phyloP scores from a whole-genome alignment of 2,113 vertebrate genomes.

The Cryptomyrus ogoouensis region DNA sequence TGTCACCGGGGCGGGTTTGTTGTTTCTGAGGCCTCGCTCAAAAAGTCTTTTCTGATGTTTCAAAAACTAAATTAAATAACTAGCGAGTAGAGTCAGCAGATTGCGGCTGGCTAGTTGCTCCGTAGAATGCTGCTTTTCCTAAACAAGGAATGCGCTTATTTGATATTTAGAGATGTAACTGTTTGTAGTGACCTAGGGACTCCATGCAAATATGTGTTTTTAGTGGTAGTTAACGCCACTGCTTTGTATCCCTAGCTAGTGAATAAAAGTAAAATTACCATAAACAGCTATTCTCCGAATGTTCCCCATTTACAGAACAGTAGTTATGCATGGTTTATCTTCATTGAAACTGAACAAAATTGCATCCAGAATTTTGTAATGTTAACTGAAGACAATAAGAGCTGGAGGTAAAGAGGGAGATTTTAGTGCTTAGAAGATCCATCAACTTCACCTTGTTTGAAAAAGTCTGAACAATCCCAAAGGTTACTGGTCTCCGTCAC shows the following conservation, averaged over 20 bases:
- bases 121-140: not conserved
- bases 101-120: not conserved
- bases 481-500: not conserved
- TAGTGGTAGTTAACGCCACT: not conserved
- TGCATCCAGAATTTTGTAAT: not conserved
- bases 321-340: not conserved
- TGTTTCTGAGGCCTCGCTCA: not conserved
- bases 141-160: not conserved
- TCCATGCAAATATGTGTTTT: not conserved
- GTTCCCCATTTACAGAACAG: not conserved
- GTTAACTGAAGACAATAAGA: not conserved
- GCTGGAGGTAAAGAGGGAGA: not conserved
- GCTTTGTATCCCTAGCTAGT: not conserved
- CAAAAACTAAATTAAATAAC: not conserved
- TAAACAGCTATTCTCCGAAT: not conserved
- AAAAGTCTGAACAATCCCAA: not conserved
- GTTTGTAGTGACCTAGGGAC: not conserved
- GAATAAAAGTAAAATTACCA: not conserved
- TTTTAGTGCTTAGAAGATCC: not conserved
- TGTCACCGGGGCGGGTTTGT: not conserved
- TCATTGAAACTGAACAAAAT: not conserved
- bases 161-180: not conserved
- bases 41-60: not conserved
- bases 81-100: not conserved
- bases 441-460: not conserved